Evolutionary conservation across 2,113 vertebrate genomes (phyloP), one percentile per base, ranked within the genome.

Genomic region (Phrynosoma platyrhinos): DNA sequence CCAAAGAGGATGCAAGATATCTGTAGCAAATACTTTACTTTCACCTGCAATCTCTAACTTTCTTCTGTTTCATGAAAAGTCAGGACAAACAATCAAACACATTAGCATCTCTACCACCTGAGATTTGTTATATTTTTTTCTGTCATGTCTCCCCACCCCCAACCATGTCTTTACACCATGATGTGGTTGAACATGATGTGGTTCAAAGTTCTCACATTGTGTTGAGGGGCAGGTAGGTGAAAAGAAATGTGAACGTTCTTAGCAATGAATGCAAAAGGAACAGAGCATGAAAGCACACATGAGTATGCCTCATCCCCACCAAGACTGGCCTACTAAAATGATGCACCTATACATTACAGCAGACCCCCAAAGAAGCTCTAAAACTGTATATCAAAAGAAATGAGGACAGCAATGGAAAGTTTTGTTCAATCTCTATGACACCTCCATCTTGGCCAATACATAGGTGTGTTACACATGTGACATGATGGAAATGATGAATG

Each of bases 271-370:
- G 52, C 52, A 23, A 72, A 75, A 55, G 20, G 68, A 10, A 36
- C 0, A 1, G 6, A 86, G 89, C 14, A 47, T 5, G 87, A 71
- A 68, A 30, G 4, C 32, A n/a, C 0, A 32, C 25, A 8, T 0
- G 0, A 3, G 53, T 0, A 0, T 0, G 0, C 3, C 27, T 5
- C 47, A 55, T 0, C 2, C 1, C 74, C 23, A 10, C 12, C 32
- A 7, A 74, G 21, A 62, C 79, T 76, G 9, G 0, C 13, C 32
- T 4, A 9, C 0, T 69, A 23, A 25, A 21, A 4, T 30, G 0
- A 32, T 23, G 1, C 30, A 12, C 27, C 14, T 9, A n/a, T 3
- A 47, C 75, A 27, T 30, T 10, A 76, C 72, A 83, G 27, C 58
- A 71, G 90, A 0, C 4, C 85, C 21, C 83, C 21, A 0, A 18